These are phyloP conservation scores for Phoxinus dragarum DNA, from an alignment of 2,797 vertebrate species.

Conservation along the genomic window DNA sequence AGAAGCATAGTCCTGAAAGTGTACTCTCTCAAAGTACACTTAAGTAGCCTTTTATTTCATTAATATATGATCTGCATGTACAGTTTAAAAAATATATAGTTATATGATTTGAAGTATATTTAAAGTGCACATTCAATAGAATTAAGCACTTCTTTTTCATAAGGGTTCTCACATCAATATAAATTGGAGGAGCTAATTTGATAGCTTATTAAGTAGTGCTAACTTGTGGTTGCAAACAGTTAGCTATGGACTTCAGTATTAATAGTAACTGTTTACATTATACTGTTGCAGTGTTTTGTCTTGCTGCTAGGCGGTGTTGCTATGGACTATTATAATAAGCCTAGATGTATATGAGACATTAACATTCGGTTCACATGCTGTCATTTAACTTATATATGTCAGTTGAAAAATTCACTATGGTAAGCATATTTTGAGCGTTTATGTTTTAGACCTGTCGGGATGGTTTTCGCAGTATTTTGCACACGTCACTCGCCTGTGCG, in stretches of 20 bases:
- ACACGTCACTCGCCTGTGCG: background rate
- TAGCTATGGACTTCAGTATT: background rate
- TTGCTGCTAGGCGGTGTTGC: slow-evolving; percentile 18
- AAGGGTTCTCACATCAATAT: background rate
- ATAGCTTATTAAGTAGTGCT: background rate
- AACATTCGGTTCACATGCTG: background rate
- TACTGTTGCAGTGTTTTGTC: slow-evolving; percentile 9
- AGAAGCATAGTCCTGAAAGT: background rate
- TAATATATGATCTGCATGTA: background rate
- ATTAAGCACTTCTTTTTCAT: background rate
- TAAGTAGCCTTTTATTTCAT: background rate
- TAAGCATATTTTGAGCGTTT: background rate
- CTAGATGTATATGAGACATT: slow-evolving; percentile 29
- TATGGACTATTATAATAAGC: slow-evolving; percentile 11
- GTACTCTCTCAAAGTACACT: background rate
- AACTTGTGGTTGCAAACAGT: background rate
- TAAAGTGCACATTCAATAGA: background rate
- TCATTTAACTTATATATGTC: background rate
- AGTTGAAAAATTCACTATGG: background rate
- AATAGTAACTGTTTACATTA: background rate
- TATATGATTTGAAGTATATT: background rate
- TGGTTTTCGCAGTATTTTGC: background rate
- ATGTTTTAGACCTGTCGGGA: background rate
- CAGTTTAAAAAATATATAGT: background rate
- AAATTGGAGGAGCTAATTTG: background rate